Conservation (phyloP, 2,797 vertebrate species). For the Acipenser transmontanus region DNA sequence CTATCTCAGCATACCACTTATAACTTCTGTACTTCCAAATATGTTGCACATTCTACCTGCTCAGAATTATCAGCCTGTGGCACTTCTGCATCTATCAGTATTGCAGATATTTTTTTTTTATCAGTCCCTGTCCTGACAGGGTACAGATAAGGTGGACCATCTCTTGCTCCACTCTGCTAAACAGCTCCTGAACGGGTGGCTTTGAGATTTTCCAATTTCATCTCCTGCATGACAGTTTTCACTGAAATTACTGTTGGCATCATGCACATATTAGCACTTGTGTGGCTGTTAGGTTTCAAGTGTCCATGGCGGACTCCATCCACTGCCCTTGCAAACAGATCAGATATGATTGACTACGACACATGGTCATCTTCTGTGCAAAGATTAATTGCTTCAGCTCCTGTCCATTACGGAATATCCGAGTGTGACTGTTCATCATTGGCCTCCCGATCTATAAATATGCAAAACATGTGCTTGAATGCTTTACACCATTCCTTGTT, state of each 20-base stretch:
- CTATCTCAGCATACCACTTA: too few species aligned
- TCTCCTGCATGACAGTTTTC: constrained; percentile 18
- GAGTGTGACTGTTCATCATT: constrained; percentile 9
- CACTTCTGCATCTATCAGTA: not conserved
- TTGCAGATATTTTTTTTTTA: not conserved
- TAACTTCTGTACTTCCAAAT: too few species aligned
- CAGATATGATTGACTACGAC: constrained; percentile 56
- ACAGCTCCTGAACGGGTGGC: not conserved
- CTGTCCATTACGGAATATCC: constrained; percentile 14
- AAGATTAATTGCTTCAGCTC: constrained; percentile 31
- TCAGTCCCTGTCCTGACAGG: not conserved
- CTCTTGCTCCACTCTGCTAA: not conserved
- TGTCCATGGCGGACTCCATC: constrained; percentile 10
- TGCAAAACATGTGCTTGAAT: not conserved
- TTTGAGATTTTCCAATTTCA: constrained; percentile 18
- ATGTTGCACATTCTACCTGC: too few species aligned
- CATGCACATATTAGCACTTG: constrained; percentile 19
- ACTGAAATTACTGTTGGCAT: constrained; percentile 18
- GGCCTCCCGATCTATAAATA: not conserved
- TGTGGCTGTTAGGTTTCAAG: constrained; percentile 13
- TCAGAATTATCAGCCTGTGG: not conserved
- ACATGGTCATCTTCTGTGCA: constrained; percentile 40
- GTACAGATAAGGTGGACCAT: not conserved
- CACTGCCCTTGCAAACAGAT: constrained; percentile 30
- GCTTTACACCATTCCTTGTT: too few species aligned